Conservation (phyloP, 2,888 invertebrate species). For the Pachydiplax longipennis region DNA sequence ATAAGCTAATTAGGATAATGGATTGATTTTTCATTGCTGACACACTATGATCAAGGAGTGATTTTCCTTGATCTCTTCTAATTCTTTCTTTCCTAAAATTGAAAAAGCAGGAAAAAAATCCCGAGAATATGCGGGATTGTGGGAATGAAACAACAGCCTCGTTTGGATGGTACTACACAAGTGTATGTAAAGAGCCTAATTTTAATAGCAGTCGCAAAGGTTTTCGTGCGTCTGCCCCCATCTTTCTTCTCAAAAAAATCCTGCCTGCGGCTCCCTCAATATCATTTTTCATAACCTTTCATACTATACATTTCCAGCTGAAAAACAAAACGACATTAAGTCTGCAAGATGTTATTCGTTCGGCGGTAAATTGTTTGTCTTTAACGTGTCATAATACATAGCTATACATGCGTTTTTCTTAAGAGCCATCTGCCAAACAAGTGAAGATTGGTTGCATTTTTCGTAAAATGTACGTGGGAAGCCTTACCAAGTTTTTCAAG, state of each 20-base stretch:
- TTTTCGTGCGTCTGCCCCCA: background rate
- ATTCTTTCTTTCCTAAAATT: too few species aligned
- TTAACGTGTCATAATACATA: background rate
- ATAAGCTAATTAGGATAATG: too few species aligned
- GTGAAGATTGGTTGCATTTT: too few species aligned
- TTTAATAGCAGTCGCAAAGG: background rate
- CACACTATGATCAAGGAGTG: too few species aligned
- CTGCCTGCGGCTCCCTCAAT: background rate
- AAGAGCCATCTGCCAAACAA: too few species aligned
- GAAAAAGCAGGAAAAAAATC: too few species aligned
- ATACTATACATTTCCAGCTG: background rate
- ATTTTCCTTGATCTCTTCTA: too few species aligned
- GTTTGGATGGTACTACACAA: background rate
- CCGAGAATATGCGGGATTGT: too few species aligned
- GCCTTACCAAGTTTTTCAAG: too few species aligned
- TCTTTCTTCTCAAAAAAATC: background rate
- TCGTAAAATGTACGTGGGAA: too few species aligned
- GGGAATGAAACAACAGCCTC: too few species aligned
- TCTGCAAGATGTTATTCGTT: background rate
- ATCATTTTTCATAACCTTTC: background rate
- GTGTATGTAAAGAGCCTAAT: background rate
- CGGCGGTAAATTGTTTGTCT: background rate
- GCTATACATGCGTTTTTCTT: background rate
- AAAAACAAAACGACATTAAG: background rate
- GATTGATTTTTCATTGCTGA: too few species aligned